phyloP scores from a whole-genome alignment of 2,113 vertebrate genomes.

The Pionites leucogaster region DNA sequence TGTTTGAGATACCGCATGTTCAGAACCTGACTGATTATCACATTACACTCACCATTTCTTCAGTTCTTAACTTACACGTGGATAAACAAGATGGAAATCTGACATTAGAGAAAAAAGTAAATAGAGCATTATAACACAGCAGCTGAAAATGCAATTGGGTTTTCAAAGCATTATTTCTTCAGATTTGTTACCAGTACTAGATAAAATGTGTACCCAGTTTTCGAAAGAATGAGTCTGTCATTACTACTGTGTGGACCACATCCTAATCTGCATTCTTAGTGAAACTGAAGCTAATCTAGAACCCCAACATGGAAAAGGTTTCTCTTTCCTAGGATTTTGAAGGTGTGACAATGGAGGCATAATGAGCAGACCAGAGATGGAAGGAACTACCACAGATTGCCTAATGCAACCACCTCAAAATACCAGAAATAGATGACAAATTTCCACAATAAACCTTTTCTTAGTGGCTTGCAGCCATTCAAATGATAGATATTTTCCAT shows the following conservation, averaged over 20 bases:
- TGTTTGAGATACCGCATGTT: background rate
- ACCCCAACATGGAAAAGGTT: accelerated
- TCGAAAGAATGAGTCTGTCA: background rate
- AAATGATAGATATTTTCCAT: background rate
- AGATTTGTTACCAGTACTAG: background rate
- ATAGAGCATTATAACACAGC: background rate
- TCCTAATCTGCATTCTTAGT: background rate
- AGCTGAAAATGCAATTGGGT: background rate
- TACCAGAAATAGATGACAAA: background rate
- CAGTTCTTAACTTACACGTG: background rate
- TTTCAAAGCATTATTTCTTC: background rate
- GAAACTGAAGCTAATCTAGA: background rate
- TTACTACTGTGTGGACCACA: background rate
- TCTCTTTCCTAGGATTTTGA: background rate
- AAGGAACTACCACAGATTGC: background rate
- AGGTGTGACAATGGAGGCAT: background rate
- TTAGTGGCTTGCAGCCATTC: background rate
- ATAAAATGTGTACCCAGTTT: background rate
- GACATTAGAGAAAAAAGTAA: background rate
- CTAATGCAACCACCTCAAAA: background rate
- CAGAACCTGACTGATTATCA: background rate
- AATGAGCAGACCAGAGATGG: background rate
- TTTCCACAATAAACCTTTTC: background rate
- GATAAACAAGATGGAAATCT: background rate
- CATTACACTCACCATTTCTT: background rate